These are phyloP conservation scores for Brienomyrus brachyistius DNA, from an alignment of 2,113 vertebrate species.

Conservation along the genomic window DNA sequence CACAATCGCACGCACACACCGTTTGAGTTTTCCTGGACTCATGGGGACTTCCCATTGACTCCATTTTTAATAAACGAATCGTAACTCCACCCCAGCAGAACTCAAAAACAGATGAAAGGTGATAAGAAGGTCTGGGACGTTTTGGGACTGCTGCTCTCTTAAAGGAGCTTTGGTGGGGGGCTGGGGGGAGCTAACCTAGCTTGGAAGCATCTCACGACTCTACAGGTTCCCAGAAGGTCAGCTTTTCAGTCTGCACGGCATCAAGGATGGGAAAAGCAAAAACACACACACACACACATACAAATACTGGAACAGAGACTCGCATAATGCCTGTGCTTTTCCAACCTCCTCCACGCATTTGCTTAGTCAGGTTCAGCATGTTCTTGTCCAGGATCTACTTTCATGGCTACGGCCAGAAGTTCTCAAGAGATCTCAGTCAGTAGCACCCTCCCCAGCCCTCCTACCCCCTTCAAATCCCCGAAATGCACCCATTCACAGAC, in stretches of 20 bases:
- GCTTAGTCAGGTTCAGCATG: background rate
- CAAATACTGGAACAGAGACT: background rate
- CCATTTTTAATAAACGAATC: background rate
- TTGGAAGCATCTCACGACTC: background rate
- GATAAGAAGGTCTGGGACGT: background rate
- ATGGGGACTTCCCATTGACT: slow-evolving; percentile 1
- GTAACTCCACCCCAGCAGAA: background rate
- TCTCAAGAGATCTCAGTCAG: background rate
- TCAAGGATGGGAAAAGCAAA: background rate
- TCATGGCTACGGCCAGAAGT: background rate
- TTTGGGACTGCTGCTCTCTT: background rate
- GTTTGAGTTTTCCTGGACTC: background rate
- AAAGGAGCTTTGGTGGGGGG: background rate
- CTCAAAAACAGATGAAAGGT: background rate
- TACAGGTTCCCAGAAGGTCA: background rate
- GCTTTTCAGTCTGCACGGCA: background rate
- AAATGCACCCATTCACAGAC: background rate
- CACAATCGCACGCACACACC: background rate
- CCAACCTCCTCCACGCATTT: background rate
- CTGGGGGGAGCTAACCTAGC: background rate
- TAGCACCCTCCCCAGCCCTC: background rate
- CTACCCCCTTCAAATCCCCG: background rate
- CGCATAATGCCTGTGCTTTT: background rate
- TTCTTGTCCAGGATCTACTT: slow-evolving; percentile 10
- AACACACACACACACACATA: background rate